Percentiles rank a stretch among this genome's conserved stretches.
phyloP scores from a whole-genome alignment of 2,113 vertebrate species.

The Corythaeola cristata region DNA sequence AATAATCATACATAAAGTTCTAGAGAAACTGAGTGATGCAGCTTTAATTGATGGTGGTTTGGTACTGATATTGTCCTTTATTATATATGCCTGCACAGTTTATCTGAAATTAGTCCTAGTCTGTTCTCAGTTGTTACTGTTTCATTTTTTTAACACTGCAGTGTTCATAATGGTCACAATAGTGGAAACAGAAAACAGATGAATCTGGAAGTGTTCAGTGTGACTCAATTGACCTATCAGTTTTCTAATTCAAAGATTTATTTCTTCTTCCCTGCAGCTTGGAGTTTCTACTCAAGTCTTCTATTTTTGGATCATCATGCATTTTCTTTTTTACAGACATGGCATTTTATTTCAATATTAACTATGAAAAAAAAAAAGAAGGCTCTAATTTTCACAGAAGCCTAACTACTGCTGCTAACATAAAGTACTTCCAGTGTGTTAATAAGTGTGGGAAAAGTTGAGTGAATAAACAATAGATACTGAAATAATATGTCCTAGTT shows the following conservation, averaged over 20 bases:
- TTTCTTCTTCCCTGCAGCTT: neutral
- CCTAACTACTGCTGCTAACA: neutral
- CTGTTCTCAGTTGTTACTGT: neutral
- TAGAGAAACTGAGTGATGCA: neutral
- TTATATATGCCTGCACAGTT: neutral
- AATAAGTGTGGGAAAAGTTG: neutral
- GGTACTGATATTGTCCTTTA: neutral
- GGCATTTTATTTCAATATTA: neutral
- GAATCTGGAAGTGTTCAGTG: neutral
- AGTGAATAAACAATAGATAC: neutral
- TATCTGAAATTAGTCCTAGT: neutral
- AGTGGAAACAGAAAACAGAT: neutral
- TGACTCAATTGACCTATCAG: neutral
- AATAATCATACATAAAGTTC: neutral
- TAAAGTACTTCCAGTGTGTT: neutral
- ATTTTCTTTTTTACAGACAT: neutral
- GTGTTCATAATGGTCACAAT: neutral
- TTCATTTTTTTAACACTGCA: neutral
- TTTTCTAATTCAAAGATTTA: neutral
- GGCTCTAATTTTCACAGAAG: neutral
- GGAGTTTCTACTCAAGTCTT: neutral
- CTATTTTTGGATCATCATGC: neutral
- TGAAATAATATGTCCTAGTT: neutral
- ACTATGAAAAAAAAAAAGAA: neutral
- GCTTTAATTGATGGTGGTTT: neutral